Conservation (phyloP, 1,140 invertebrate species). For the Drosophila quadrilineata region DNA sequence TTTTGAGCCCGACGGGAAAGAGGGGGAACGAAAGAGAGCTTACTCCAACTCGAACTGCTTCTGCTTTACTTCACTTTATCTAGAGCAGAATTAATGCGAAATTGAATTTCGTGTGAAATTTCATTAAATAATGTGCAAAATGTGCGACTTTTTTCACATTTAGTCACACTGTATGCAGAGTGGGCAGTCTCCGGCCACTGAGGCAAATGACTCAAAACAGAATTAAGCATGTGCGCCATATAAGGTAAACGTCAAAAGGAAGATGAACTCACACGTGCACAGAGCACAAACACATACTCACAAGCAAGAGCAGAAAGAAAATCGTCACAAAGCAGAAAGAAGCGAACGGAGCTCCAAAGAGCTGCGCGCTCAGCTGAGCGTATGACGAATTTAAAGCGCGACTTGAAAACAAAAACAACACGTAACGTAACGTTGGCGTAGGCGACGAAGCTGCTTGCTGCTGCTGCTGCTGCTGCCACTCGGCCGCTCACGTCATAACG, state of each 20-base stretch:
- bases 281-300: too few species aligned
- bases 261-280: constrained; percentile 40
- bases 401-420: too few species aligned
- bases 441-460: constrained; percentile 27
- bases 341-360: constrained; percentile 15
- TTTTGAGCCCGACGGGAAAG: too few species aligned
- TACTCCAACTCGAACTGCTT: not conserved
- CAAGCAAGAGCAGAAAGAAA: constrained; percentile 16
- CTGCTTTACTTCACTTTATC: not conserved
- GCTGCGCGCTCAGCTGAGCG: constrained; percentile 54
- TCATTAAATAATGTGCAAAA: too few species aligned
- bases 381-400: constrained; percentile 62
- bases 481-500: constrained; percentile 58
- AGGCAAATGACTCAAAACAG: constrained; percentile 28
- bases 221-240: constrained; percentile 11
- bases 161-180: constrained; percentile 1
- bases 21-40: too few species aligned
- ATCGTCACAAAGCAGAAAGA: constrained; percentile 16
- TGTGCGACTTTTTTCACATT: too few species aligned
- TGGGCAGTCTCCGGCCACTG: too few species aligned
- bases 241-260: not conserved
- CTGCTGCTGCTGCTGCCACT: too few species aligned
- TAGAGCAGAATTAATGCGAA: constrained; percentile 28
- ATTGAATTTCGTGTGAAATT: constrained; percentile 22
- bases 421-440: constrained; percentile 35